Base-by-base conservation (phyloP, 2,888 invertebrate species). In the Pyrrhosoma nymphula region DNA sequence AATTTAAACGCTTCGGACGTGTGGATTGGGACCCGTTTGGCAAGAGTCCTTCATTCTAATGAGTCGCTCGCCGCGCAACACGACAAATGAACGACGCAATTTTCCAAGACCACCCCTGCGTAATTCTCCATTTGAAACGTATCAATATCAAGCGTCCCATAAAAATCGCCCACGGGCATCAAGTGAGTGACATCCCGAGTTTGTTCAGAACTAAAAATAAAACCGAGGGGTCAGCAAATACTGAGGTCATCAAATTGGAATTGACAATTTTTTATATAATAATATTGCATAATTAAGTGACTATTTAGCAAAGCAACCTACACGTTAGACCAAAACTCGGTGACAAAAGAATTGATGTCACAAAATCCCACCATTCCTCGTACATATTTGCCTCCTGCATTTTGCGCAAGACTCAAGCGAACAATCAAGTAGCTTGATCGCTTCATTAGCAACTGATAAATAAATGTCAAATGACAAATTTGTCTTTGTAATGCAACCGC, bases 21-120 rank as follows among this genome's bases (percentile, higher is more conserved):
- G 60, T 26, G 82, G 16, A 69, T 82, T 82, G 82, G 35, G 30
- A 82, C 82, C 35, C 35, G 82, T 82, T 82, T 82, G 82, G 82
- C 82, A 82, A 82, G 82, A 82, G 26, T 35, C 82, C 82, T 82
- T 35, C 82, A 35, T 35, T 35, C 60, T 69, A 82, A 82, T 82
- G 82, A 82, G 82, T 82, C 35, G 26, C 82, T 18, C 30, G 35
- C 35, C 8, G 26, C 82, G 82, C 82, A 35, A 35, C 35, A 82
- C 16, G 16, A 82, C 82, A 35, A 18, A 14, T 35, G 35, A 26
- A 30, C 82, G 82, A 82, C 30, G 82, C 35, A 82, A 82, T 82
- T 35, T 35, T 82, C 26, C 69, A 10, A 23, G 69, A 69, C 26
- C 69, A 26, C 69, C 69, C 0, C 35, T 14, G 16, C 18, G 16